phyloP scores from a whole-genome alignment of 1,140 invertebrate genomes.

The Aphaenogaster rudis region DNA sequence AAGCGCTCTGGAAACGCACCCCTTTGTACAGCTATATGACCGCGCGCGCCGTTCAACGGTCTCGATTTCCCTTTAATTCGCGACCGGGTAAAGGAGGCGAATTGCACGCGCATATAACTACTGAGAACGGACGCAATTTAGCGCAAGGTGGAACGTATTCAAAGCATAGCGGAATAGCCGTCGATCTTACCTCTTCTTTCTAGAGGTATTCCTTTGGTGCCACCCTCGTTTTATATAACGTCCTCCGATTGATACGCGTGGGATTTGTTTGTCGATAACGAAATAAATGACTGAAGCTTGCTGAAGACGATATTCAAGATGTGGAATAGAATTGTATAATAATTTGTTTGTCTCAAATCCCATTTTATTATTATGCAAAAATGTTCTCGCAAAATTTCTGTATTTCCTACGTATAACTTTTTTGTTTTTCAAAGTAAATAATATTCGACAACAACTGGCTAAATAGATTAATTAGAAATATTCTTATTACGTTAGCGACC shows the following conservation, averaged over 20 bases:
- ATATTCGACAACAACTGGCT: too few species aligned
- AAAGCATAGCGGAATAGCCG: constrained; percentile 12
- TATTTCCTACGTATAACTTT: too few species aligned
- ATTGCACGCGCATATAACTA: constrained; percentile 4
- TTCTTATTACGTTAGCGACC: too few species aligned
- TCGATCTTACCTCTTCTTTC: not conserved
- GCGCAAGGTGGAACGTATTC: constrained; percentile 33
- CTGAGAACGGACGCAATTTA: constrained; percentile 66
- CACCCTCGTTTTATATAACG: not conserved
- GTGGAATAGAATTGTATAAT: not conserved
- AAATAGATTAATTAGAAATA: too few species aligned
- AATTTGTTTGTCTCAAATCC: not conserved
- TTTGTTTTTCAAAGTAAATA: not conserved
- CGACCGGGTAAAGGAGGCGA: not conserved
- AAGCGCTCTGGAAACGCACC: constrained; percentile 64
- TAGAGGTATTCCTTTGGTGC: not conserved
- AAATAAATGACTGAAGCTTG: not conserved
- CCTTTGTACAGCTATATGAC: constrained; percentile 59
- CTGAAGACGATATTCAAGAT: not conserved
- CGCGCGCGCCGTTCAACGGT: constrained; percentile 42
- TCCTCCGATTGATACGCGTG: not conserved
- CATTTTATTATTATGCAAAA: not conserved
- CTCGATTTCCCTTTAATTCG: constrained; percentile 76
- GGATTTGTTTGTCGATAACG: not conserved
- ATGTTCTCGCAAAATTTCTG: not conserved